Evolutionary conservation across 2,888 invertebrate species (phyloP), one percentile per base, ranked within the genome.

Genomic region (Drymonia ruficornis): DNA sequence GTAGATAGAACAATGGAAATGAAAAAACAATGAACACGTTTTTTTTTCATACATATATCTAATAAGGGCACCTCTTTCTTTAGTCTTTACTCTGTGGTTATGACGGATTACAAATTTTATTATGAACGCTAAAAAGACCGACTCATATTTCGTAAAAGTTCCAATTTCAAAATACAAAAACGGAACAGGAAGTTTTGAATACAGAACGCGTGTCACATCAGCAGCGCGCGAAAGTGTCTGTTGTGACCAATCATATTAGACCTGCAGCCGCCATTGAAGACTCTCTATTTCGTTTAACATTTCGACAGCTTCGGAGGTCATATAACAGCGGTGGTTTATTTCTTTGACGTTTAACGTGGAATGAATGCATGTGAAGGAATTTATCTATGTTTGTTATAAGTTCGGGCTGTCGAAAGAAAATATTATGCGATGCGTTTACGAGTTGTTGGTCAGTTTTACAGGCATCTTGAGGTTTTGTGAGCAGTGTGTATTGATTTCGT

Each of bases 181-280:
- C 66, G 65, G 70, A 77, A 78, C 74, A 73, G 76, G 77, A 82
- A 81, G 70, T 62, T 73, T 80, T 74, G 69, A 66, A 81, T 80
- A 78, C 76, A 72, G 76, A 70, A 74, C 72, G 67, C 72, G 61
- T 74, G 77, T 78, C 78, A 72, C 76, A 77, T 76, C 69, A 70
- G 64, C 69, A 70, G 64, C 62, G 70, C 73, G 81, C 80, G 78
- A 82, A 80, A 78, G 72, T 74, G 60, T 64, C 56, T 74, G 59
- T 64, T 58, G 57, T 65, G 59, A 44, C 78, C 71, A 70, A 56
- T 61, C 12, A 58, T 56, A 23, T 51, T 56, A 72, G 78, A 76
- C 60, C 78, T 66, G 46, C 62, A 47, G 47, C 28, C 29, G 1
- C 8, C 29, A 50, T 57, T 62, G 51, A 53, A 54, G 54, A 19